Base-by-base conservation (phyloP, 2,113 vertebrate genomes). In the Ceyx melanurus region DNA sequence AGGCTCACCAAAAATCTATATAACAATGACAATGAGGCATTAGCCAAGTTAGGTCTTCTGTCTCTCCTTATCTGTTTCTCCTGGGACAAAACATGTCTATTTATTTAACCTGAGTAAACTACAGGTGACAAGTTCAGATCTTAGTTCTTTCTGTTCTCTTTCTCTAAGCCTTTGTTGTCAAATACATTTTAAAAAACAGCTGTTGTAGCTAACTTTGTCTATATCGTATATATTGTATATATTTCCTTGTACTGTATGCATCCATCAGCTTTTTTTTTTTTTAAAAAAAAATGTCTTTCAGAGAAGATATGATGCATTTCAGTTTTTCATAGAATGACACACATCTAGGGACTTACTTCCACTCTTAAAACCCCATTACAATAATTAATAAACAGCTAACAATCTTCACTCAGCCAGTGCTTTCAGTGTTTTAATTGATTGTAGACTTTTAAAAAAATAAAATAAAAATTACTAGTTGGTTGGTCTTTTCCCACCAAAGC, bases 61-160 rank as follows among this genome's bases (percentile, higher is more conserved):
- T n/a, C 22, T 56, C 29, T 77, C 28, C 11, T 73, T 37, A 51
- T 6, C 61, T 0, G 4, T 29, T 85, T 42, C 5, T 87, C 21
- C 42, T 13, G 12, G 26, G 20, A 33, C 11, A 43, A 51, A 79
- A 57, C 26, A 13, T 1, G 0, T 6, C 4, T 64, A 2, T 18
- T 61, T 85, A 54, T 22, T 54, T 13, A 56, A 3, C 11, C 12
- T 3, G 0, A 6, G 22, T 46, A 77, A 92, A 66, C 53, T 37
- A 71, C 13, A 56, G 37, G 54, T 61, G 10, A 58, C 51, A 70
- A 58, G 13, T 35, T 82, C 42, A 18, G 21, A 23, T 70, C 46
- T 31, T 31, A 48, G 29, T 28, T 53, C 42, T 35, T 72, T 46
- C 37, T 57, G 2, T 25, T 48, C 28, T 76, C 19, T 85, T 91